These are phyloP conservation scores for Stomatorhinus walkeri DNA, from an alignment of 2,797 vertebrate genomes.

Conservation along the genomic window DNA sequence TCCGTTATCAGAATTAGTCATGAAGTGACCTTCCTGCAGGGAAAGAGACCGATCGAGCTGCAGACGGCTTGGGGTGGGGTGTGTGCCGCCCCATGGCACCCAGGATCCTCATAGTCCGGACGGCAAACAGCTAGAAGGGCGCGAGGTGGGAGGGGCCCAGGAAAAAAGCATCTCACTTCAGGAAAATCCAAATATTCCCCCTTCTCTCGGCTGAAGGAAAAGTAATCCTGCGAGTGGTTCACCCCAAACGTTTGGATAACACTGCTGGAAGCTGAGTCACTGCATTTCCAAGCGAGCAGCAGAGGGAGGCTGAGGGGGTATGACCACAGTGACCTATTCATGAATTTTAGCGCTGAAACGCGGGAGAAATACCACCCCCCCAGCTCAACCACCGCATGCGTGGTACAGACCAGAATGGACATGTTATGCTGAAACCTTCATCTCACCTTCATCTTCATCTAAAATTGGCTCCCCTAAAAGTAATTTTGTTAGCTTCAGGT, in stretches of 20 bases:
- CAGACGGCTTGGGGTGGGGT: not conserved
- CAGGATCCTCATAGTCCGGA: not conserved
- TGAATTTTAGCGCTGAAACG: constrained; percentile 17
- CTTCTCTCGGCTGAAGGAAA: not conserved
- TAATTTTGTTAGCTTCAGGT: constrained; percentile 44
- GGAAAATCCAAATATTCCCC: constrained; percentile 34
- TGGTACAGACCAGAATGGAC: constrained; percentile 20
- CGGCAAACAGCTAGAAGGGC: constrained; percentile 17
- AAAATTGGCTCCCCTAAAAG: constrained; percentile 25
- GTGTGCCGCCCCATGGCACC: not conserved
- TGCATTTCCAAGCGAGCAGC: constrained; percentile 21
- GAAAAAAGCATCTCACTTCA: constrained; percentile 32
- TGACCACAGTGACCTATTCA: constrained; percentile 22
- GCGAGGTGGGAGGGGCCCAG: constrained; percentile 20
- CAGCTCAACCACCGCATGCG: not conserved
- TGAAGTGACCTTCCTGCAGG: constrained; percentile 17
- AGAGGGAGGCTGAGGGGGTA: constrained; percentile 2
- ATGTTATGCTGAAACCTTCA: constrained; percentile 16
- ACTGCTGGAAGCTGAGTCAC: constrained; percentile 22
- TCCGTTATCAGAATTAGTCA: constrained; percentile 19
- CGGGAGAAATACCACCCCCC: not conserved
- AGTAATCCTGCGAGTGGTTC: constrained; percentile 7
- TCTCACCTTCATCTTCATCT: constrained; percentile 21
- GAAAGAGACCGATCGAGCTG: not conserved
- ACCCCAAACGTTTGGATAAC: not conserved